These are phyloP conservation scores for Dicrurus megarhynchus DNA, from an alignment of 2,113 vertebrate genomes.

Conservation along the genomic window DNA sequence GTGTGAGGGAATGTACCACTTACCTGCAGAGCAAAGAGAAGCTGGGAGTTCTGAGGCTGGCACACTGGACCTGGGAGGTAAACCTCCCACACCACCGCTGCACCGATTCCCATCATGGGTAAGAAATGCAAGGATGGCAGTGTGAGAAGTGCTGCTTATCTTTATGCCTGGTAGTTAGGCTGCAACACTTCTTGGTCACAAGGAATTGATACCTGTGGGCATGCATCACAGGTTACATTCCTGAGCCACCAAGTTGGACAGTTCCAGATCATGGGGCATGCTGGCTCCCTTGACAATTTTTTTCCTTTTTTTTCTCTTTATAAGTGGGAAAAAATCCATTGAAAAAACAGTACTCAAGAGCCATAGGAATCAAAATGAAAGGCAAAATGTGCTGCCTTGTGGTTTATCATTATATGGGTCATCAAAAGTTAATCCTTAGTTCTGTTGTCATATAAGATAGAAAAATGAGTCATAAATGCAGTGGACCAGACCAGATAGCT, in stretches of 20 bases:
- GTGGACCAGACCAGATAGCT: background rate
- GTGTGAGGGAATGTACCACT: background rate
- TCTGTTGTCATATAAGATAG: background rate
- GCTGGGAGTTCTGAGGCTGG: conserved; percentile 48
- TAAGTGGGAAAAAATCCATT: background rate
- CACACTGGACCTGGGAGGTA: conserved; percentile 29
- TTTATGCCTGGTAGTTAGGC: background rate
- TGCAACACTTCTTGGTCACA: background rate
- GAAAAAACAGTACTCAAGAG: background rate
- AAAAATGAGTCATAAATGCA: background rate
- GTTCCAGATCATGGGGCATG: background rate
- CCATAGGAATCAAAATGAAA: background rate
- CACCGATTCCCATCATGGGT: conserved; percentile 90
- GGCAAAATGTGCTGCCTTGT: background rate
- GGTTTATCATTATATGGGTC: background rate
- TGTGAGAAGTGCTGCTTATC: background rate
- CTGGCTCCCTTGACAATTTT: background rate
- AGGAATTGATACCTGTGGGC: background rate
- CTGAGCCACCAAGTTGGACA: background rate
- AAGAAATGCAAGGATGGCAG: background rate
- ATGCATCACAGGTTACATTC: background rate
- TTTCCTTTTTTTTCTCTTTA: background rate
- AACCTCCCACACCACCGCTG: conserved; percentile 86
- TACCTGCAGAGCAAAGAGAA: conserved; percentile 9
- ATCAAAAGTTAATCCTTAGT: background rate